Evolutionary conservation across 2,888 invertebrate genomes (phyloP).

Genomic region (Vannuccia rotundouncinata): DNA sequence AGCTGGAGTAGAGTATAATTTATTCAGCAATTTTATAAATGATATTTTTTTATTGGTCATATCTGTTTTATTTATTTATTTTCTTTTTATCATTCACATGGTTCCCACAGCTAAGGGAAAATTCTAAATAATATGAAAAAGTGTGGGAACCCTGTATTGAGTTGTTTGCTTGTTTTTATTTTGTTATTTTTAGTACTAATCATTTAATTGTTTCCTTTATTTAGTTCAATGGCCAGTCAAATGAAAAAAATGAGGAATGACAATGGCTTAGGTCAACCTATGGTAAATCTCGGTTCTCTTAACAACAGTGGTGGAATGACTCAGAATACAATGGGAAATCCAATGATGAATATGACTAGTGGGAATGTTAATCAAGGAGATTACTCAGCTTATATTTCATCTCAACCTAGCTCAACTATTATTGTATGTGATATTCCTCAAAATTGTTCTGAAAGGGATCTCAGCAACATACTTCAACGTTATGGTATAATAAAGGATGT

Average conservation of each 20-base stretch:
- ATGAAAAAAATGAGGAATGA: not conserved
- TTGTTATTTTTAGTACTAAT: no score
- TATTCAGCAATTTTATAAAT: no score
- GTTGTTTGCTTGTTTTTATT: no score
- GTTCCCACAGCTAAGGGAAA: no score
- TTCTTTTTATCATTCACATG: no score
- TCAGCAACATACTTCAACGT: constrained; percentile 20
- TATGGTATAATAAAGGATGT: constrained; percentile 31
- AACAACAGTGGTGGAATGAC: not conserved
- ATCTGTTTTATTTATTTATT: no score
- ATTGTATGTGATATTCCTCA: constrained; percentile 25
- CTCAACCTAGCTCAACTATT: constrained; percentile 14
- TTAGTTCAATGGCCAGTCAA: not conserved
- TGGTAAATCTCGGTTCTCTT: not conserved
- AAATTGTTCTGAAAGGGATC: constrained; percentile 31
- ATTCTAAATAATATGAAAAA: no score
- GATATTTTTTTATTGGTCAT: no score
- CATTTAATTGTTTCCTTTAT: no score
- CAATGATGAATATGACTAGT: not conserved
- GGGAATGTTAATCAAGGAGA: not conserved
- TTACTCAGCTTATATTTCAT: not conserved
- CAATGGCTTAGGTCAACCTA: not conserved
- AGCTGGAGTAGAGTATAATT: no score
- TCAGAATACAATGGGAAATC: not conserved
- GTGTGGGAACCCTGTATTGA: no score